Percentiles rank a stretch among this genome's conserved stretches.
phyloP scores from a whole-genome alignment of 2,113 vertebrate species.

The Equus przewalskii region DNA sequence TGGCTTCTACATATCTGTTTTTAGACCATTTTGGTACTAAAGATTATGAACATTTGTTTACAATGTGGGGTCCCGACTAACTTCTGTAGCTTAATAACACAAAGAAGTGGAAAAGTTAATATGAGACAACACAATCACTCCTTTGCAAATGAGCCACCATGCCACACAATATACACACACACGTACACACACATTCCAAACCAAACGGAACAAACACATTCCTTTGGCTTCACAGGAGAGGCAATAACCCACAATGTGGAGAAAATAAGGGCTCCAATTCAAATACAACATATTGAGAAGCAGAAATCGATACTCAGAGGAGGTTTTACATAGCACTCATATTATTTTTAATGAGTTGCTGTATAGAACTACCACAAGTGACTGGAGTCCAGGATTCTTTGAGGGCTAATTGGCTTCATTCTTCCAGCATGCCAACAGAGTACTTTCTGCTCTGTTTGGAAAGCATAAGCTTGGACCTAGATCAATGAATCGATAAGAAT shows the following conservation, averaged over 20 bases:
- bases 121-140: neutral
- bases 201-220: slow-evolving; percentile 12
- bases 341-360: slow-evolving; percentile 80
- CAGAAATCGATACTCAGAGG: slow-evolving; percentile 70
- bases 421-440: slow-evolving; percentile 39
- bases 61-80: slow-evolving; percentile 13
- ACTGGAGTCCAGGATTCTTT: slow-evolving; percentile 56
- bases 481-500: slow-evolving; percentile 73
- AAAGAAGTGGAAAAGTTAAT: slow-evolving; percentile 33
- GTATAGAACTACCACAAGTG: slow-evolving; percentile 46
- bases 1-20: slow-evolving; percentile 37
- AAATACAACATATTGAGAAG: slow-evolving; percentile 75
- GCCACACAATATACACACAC: neutral
- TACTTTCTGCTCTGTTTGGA: slow-evolving; percentile 66
- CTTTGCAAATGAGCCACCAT: slow-evolving; percentile 38
- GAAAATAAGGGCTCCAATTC: slow-evolving; percentile 69
- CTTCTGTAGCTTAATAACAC: slow-evolving; percentile 39
- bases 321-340: slow-evolving; percentile 32
- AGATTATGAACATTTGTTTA: slow-evolving; percentile 52
- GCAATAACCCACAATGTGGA: neutral
- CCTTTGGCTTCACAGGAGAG: slow-evolving; percentile 60
- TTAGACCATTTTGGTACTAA: slow-evolving; percentile 43
- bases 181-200: neutral
- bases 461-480: slow-evolving; percentile 68
- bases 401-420: slow-evolving; percentile 68